Base-by-base conservation (phyloP, 2,113 vertebrate genomes). In the Ciconia stormi region DNA sequence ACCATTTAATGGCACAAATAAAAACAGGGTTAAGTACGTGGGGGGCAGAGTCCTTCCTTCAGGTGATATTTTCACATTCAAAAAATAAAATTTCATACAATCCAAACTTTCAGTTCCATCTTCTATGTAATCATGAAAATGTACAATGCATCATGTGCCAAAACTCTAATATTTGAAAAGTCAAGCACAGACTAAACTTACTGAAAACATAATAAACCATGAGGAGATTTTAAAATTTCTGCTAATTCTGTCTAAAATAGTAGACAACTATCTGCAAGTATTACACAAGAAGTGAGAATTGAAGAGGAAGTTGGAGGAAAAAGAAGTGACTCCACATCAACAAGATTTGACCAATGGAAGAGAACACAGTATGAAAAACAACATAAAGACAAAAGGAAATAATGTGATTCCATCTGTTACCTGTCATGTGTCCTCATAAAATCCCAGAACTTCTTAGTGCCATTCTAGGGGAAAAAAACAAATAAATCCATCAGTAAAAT, bases 351-450 rank as follows among this genome's bases (percentile, higher is more conserved):
- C 15, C 42, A 81, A 1, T 25, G 18, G 55, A 92, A 78, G n/a
- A 74, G 14, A 94, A 72, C 29, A 46, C 5, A n/a, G 4, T 20
- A 44, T 26, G 10, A 92, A 92, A 95, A 13, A 34, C 11, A 79
- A 62, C n/a, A 50, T 9, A 40, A 72, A 91, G 53, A 76, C 22
- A 82, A 72, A 29, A 53, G 36, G 27, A 93, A 89, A 53, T 65
- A 85, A 80, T 0, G 1, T 18, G 23, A 90, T 55, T 49, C 38
- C 38, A 72, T 66, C 4, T n/a, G 2, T 98, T 98, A 99, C 99
- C 99, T 99, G 98, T 99, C 99, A 96, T 99, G 99, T 27, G 99
- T 99, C 97, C 98, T 98, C 99, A 99, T 99, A 97, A 98, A 99
- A 97, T 99, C 99, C 99, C 99, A 99, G 83, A 95, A 97, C 97